These are phyloP conservation scores for Hycleus cichorii DNA, from an alignment of 1,140 invertebrate genomes.

Conservation along the genomic window DNA sequence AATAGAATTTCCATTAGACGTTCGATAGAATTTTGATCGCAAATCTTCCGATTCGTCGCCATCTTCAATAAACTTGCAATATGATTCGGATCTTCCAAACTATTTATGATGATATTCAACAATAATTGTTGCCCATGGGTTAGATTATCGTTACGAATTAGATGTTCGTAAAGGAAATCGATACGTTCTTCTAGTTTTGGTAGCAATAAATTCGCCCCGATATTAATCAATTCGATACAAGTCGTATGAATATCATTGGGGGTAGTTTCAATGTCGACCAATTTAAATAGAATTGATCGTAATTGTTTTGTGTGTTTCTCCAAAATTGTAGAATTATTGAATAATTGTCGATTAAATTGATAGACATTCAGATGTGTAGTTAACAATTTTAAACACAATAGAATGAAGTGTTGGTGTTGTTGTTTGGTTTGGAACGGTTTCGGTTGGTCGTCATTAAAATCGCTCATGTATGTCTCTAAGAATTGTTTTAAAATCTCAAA, in stretches of 20 bases:
- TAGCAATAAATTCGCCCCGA: slow-evolving; percentile 53
- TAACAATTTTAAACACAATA: slow-evolving; percentile 51
- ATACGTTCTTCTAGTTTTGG: slow-evolving; percentile 54
- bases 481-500: slow-evolving; percentile 51
- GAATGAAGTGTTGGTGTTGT: slow-evolving; percentile 55
- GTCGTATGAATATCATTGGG: slow-evolving; percentile 47
- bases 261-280: slow-evolving; percentile 51
- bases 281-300: slow-evolving; percentile 49
- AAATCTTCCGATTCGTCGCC: slow-evolving; percentile 10
- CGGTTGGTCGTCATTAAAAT: slow-evolving; percentile 44
- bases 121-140: slow-evolving; percentile 56
- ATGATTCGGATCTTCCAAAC: slow-evolving; percentile 55
- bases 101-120: slow-evolving; percentile 53
- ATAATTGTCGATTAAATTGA: slow-evolving; percentile 40
- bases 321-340: slow-evolving; percentile 42
- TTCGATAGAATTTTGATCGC: slow-evolving; percentile 37
- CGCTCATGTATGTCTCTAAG: slow-evolving; percentile 51
- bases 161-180: slow-evolving; percentile 50
- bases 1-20: slow-evolving; percentile 52
- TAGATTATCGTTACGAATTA: slow-evolving; percentile 49
- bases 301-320: slow-evolving; percentile 49
- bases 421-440: slow-evolving; percentile 44
- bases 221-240: slow-evolving; percentile 51
- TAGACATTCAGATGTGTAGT: slow-evolving; percentile 55
- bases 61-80: slow-evolving; percentile 46